These are phyloP conservation scores for Sialia sialis DNA, from an alignment of 2,113 vertebrate genomes.

Conservation along the genomic window DNA sequence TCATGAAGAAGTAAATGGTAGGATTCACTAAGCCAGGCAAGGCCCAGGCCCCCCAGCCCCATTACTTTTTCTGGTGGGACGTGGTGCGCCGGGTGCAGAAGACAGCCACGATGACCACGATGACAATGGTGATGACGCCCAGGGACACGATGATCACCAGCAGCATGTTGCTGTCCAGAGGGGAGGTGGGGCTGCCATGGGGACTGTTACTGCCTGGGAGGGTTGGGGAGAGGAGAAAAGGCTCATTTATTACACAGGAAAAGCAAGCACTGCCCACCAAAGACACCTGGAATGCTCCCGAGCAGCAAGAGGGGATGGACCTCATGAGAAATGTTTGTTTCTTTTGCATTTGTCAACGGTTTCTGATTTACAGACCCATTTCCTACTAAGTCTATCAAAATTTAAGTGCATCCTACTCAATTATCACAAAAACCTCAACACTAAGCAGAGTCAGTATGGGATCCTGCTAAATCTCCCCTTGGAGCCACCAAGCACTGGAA, in stretches of 20 bases:
- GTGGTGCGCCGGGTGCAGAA: slow-evolving; percentile 92
- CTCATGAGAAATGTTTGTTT: neutral
- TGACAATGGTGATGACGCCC: slow-evolving; percentile 89
- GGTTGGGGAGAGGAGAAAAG: neutral
- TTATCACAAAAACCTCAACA: neutral
- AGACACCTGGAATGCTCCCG: neutral
- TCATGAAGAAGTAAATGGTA: rapidly evolving
- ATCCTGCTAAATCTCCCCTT: neutral
- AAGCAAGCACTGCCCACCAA: neutral
- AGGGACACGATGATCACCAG: slow-evolving; percentile 93
- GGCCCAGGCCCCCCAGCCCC: neutral
- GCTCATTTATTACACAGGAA: neutral
- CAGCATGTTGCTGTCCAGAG: slow-evolving; percentile 85
- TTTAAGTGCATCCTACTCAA: neutral
- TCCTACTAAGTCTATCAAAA: neutral
- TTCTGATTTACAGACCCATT: neutral
- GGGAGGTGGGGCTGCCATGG: slow-evolving; percentile 77
- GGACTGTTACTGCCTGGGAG: slow-evolving; percentile 84
- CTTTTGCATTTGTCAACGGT: neutral
- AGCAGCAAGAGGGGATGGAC: neutral
- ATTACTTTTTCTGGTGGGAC: slow-evolving; percentile 97
- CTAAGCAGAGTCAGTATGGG: neutral
- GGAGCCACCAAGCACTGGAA: neutral
- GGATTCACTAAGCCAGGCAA: neutral
- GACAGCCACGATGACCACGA: slow-evolving; percentile 91